Base-by-base conservation (phyloP, 2,888 invertebrate genomes). In the Protodeltote pygarga region DNA sequence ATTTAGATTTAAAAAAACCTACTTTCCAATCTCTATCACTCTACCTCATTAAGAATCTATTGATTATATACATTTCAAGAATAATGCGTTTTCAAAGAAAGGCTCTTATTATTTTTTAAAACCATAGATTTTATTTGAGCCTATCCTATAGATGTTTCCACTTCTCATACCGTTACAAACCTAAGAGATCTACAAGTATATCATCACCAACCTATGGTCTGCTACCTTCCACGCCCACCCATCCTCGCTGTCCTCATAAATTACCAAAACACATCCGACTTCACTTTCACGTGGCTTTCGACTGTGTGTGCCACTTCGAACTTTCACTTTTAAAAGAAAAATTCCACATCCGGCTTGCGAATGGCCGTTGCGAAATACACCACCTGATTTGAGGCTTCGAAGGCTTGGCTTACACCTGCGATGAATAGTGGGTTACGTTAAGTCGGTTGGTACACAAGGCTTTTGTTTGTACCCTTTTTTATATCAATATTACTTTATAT, bases 231-330 rank as follows among this genome's bases (percentile, higher is more conserved):
- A 29, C 35, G 28, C 37, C 23, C n/a, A 31, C 44, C 19, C 23
- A 6, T 32, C 38, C 40, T 61, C 58, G 62, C 69, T 66, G 64
- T 66, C 61, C 47, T 54, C 66, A 54, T 66, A 66, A 68, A 68
- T 70, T 68, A 68, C 60, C 71, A 62, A 71, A 70, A 70, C 67
- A 62, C 29, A 61, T 53, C 59, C 62, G 64, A 57, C 64, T 64
- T 74, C 73, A 77, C 87, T 87, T 87, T 88, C 87, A 70, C 81
- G 47, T 16, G 45, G 78, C 85, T 86, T 85, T 87, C 87, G 50
- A 77, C 64, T 67, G 68, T 72, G 70, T 73, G 71, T 69, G 61
- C 67, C 58, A 75, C 65, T 70, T 72, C 24, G 31, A 48, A 39
- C 82, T 83, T 83, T 83, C 82, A 79, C 85, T 77, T 82, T 80